A percentile compares a stretch with the other conserved stretches of the same genome.
Conservation (phyloP, 2,113 vertebrate genomes). For the Chaenogobius annularis region DNA sequence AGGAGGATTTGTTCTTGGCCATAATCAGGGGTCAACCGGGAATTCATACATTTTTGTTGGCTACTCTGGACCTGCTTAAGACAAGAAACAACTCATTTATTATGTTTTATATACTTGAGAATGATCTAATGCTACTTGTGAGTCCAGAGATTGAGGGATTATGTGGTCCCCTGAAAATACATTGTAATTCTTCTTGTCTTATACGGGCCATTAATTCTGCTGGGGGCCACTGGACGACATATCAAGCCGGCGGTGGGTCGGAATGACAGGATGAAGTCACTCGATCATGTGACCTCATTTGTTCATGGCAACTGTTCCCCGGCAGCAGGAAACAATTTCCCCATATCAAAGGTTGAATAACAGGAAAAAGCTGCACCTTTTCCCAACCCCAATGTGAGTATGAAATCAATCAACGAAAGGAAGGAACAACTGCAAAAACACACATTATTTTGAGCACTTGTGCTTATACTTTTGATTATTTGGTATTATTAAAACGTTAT, state of each 20-base stretch:
- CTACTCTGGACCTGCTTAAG: neutral
- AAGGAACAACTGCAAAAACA: neutral
- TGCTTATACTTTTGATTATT: neutral
- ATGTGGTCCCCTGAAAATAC: neutral
- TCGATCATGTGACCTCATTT: constrained; percentile 64
- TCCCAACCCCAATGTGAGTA: constrained; percentile 55
- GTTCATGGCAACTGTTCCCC: constrained; percentile 42
- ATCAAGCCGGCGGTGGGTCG: constrained; percentile 29
- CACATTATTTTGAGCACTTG: neutral
- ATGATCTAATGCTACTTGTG: constrained; percentile 9
- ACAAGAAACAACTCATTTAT: constrained; percentile 2
- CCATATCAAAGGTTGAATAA: constrained; percentile 66
- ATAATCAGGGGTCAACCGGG: constrained; percentile 9
- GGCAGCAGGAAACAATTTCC: constrained; percentile 68
- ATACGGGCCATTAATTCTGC: constrained; percentile 16
- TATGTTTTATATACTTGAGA: neutral
- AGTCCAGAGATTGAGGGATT: constrained; percentile 1
- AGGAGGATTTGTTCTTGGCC: constrained; percentile 21
- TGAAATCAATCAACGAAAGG: constrained; percentile 37
- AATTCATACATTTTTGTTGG: constrained; percentile 18
- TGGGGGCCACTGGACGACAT: constrained; percentile 3
- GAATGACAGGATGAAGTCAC: constrained; percentile 59
- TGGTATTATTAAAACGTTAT: too few relatives aligned
- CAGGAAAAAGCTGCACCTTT: constrained; percentile 57
- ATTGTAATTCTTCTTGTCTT: neutral